These are phyloP conservation scores for Elymnias hypermnestra DNA, from an alignment of 1,140 invertebrate genomes.

Conservation along the genomic window DNA sequence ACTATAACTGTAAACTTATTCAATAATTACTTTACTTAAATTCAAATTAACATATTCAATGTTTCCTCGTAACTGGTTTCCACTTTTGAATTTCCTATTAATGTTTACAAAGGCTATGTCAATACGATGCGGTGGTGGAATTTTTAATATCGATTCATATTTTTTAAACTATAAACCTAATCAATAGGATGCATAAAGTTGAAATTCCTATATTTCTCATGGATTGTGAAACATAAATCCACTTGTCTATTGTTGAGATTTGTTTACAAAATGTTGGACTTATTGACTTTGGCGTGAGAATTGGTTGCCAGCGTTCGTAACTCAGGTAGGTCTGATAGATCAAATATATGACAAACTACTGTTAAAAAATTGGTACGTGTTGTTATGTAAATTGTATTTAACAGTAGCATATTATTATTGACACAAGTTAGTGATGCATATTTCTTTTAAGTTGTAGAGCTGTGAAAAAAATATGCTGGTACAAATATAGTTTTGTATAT, in stretches of 20 bases:
- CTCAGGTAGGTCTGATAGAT: constrained; percentile 38
- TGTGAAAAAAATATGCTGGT: neutral
- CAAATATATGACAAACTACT: constrained; percentile 33
- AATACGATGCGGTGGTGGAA: constrained; percentile 46
- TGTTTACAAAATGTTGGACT: constrained; percentile 53
- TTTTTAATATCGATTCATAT: constrained; percentile 30
- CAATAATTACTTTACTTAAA: too few species aligned
- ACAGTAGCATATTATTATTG: constrained; percentile 12
- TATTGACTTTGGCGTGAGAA: constrained; percentile 60
- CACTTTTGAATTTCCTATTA: constrained; percentile 55
- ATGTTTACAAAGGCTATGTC: constrained; percentile 56
- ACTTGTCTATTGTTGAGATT: constrained; percentile 54
- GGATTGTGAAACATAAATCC: constrained; percentile 43
- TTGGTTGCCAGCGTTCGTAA: constrained; percentile 49
- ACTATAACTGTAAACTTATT: too few species aligned
- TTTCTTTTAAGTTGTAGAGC: neutral
- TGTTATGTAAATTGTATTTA: constrained; percentile 45
- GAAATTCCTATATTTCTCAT: constrained; percentile 20
- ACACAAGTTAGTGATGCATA: neutral
- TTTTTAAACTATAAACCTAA: constrained; percentile 16
- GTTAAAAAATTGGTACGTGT: constrained; percentile 46
- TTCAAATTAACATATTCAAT: constrained; percentile 63
- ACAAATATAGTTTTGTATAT: too few species aligned
- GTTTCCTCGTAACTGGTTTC: constrained; percentile 63
- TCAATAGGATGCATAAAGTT: constrained; percentile 21